These are phyloP conservation scores for Pimephales promelas DNA, from an alignment of 2,113 vertebrate genomes.

Conservation along the genomic window DNA sequence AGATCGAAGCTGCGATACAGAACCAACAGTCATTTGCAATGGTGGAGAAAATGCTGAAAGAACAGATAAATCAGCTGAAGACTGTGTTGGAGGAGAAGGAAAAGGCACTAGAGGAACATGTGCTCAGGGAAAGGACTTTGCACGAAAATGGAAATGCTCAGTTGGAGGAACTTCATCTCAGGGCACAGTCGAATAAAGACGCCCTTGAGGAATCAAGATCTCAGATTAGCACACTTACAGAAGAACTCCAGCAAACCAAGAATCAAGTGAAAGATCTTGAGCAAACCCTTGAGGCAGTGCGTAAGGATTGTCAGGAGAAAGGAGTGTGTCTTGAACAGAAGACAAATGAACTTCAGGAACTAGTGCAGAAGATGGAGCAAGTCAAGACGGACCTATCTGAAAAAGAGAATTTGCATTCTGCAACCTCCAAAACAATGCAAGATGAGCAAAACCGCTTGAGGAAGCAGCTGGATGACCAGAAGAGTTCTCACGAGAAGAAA, in stretches of 20 bases:
- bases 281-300: constrained; percentile 73
- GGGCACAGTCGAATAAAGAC: constrained; percentile 75
- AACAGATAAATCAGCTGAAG: constrained; percentile 82
- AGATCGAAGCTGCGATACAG: constrained; percentile 76
- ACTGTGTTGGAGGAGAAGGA: constrained; percentile 82
- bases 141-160: constrained; percentile 74
- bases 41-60: constrained; percentile 81
- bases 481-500: constrained; percentile 76
- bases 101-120: constrained; percentile 73
- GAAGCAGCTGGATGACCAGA: constrained; percentile 79
- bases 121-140: constrained; percentile 69
- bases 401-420: constrained; percentile 74
- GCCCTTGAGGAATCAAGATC: constrained; percentile 68
- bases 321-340: constrained; percentile 68
- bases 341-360: constrained; percentile 60
- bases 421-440: constrained; percentile 70
- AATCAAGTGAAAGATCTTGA: constrained; percentile 73
- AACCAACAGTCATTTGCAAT: constrained; percentile 76
- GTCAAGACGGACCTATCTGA: constrained; percentile 72
- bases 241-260: constrained; percentile 73
- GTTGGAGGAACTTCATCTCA: constrained; percentile 76
- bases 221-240: constrained; percentile 65
- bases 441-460: constrained; percentile 70
- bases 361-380: constrained; percentile 71
- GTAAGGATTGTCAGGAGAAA: constrained; percentile 73